Evolutionary conservation across 2,888 invertebrate species (phyloP), one percentile per base, ranked within the genome.

Genomic region (Timandra comae): DNA sequence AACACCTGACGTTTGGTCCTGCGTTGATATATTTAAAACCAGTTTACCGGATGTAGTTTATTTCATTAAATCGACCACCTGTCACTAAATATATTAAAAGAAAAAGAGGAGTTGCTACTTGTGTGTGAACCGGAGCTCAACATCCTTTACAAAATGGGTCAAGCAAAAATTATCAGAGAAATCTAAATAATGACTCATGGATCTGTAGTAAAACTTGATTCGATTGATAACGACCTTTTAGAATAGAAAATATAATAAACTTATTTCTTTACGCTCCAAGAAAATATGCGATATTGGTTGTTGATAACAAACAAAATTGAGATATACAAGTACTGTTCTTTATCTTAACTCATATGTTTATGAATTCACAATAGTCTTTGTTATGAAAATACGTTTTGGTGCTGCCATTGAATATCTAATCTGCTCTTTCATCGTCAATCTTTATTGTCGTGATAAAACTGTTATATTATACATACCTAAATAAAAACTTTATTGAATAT

Each of bases 21-120:
- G 42, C 46, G 48, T 46, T 48, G 47, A 51, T 51, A 41, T 62
- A 63, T 62, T 69, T 60, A 50, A 54, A 67, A 62, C 58, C 51
- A 40, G 50, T 55, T 54, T 51, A 54, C 64, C 65, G 71, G 71
- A 70, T 63, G 67, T 56, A 57, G 61, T 63, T 60, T 56, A 62
- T 68, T 64, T 62, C 52, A n/a, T 61, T 52, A 45, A 50, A 47
- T 45, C 57, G 49, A 46, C 59, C 72, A 71, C 67, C 67, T 71
- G 69, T 53, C 58, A 52, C 42, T 50, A 59, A 56, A 56, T 42
- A 50, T 52, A 56, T 37, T 46, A 52, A 49, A 63, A 50, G 47
- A 56, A 23, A 35, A 38, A 30, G 26, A 41, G 34, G 27, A 37
- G 31, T 27, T n/a, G n/a, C n/a, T 33, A 32, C 30, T 29, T 34